Percentiles rank a stretch among this genome's conserved stretches.
Conservation (phyloP, 2,888 invertebrate species). For the Parthenolecanium corni region DNA sequence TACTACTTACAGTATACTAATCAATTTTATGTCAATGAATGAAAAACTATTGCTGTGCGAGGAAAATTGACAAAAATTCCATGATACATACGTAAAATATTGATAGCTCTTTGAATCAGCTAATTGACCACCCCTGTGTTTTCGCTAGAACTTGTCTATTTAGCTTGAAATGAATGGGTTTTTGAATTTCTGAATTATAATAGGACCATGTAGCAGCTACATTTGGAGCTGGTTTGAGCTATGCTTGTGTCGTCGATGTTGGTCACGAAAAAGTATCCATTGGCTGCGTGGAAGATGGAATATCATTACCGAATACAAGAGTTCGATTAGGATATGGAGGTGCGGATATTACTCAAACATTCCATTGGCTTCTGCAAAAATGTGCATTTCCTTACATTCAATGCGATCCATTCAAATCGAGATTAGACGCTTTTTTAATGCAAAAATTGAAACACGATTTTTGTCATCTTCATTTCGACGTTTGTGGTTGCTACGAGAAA, state of each 20-base stretch:
- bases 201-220: conserved; percentile 76
- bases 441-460: conserved; percentile 76
- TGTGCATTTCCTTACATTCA: conserved; percentile 81
- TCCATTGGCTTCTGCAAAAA: conserved; percentile 77
- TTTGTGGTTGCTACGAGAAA: conserved; percentile 78
- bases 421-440: conserved; percentile 65
- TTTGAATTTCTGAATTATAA: too few species aligned
- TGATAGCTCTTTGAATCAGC: too few species aligned
- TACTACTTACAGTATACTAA: too few species aligned
- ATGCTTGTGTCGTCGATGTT: conserved; percentile 88
- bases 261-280: conserved; percentile 93
- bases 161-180: too few species aligned
- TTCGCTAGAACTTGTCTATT: too few species aligned
- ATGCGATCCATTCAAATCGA: conserved; percentile 55
- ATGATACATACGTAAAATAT: too few species aligned
- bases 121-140: too few species aligned
- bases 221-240: conserved; percentile 69
- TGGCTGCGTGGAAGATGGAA: conserved; percentile 92
- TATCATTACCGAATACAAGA: conserved; percentile 71
- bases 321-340: conserved; percentile 34
- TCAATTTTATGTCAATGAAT: too few species aligned
- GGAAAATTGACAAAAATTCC: too few species aligned
- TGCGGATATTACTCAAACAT: conserved; percentile 75
- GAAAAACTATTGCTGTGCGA: too few species aligned
- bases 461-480: conserved; percentile 82